Base-by-base conservation (phyloP, 2,888 invertebrate species). In the Diarsia mendica region DNA sequence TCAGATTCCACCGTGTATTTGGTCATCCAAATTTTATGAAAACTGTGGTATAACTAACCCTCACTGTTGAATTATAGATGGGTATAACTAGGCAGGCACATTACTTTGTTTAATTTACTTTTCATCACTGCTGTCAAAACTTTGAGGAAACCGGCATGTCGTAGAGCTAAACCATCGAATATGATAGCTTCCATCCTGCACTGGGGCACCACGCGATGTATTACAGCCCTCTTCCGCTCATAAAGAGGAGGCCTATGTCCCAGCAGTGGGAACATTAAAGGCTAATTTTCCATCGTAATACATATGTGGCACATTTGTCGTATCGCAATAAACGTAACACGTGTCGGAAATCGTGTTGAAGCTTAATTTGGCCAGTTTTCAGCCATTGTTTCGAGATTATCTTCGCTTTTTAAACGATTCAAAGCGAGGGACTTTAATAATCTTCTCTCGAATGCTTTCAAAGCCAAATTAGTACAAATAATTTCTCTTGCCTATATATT, bases 321-420 rank as follows among this genome's bases (percentile, higher is more conserved):
- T 53, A 53, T 51, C 33, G 23, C 51, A 58, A 65, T 77, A 65
- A 75, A 81, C 11, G 15, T 72, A 46, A 13, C 44, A 72, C 11
- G n/a, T 53, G 73, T n/a, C 39, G 9, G 23, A n/a, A 60, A 81
- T 74, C n/a, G 58, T 81, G n/a, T n/a, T 48, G 48, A 39, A 53
- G 20, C 39, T 61, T 70, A 20, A 75, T 75, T 60, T 79, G 58
- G 39, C 61, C 46, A 80, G 73, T 80, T 76, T 76, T 23, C 33
- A 51, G 15, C 20, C 10, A 39, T 61, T 79, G 23, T 39, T 51
- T 61, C 15, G 39, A 33, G 33, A 44, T 8, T 10, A 73, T 60
- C 3, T 51, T 28, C 0, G n/a, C 0, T n/a, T 28, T 76, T 49
- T 2, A 51, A 46, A n/a, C 13, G 33, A 51, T 15, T 51, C 2